Percentiles rank a stretch among this genome's conserved stretches.
Evolutionary conservation across 2,888 invertebrate genomes (phyloP).

Genomic region (Thera obeliscata): DNA sequence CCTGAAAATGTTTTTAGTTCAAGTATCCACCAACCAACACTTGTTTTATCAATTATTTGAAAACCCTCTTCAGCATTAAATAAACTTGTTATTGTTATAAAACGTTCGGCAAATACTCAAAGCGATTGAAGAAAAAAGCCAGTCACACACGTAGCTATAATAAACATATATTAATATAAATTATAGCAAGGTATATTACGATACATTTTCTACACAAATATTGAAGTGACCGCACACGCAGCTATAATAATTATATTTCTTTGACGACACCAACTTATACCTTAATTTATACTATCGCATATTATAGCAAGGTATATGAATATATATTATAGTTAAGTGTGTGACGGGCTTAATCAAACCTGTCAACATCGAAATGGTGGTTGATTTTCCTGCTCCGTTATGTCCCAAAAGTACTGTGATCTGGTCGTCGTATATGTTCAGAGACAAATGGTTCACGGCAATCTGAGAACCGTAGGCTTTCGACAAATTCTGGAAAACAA

Average conservation of each 20-base stretch:
- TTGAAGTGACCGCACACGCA: too few species aligned
- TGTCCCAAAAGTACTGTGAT: constrained; percentile 89
- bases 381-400: constrained; percentile 97
- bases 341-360: constrained; percentile 69
- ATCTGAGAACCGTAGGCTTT: constrained; percentile 85
- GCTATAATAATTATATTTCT: too few species aligned
- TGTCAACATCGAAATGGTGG: constrained; percentile 96
- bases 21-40: constrained; percentile 8
- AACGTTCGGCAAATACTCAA: constrained; percentile 16
- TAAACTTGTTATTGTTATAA: constrained; percentile 12
- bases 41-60: constrained; percentile 20
- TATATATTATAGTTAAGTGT: too few species aligned
- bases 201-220: too few species aligned
- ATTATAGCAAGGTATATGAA: too few species aligned
- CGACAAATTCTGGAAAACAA: constrained; percentile 82
- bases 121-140: not conserved
- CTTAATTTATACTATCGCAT: too few species aligned
- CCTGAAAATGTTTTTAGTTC: constrained; percentile 12
- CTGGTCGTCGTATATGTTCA: constrained; percentile 95
- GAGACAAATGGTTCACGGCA: constrained; percentile 88
- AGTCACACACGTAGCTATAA: too few species aligned
- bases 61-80: constrained; percentile 18
- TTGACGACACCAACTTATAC: too few species aligned
- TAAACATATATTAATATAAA: too few species aligned
- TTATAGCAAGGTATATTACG: too few species aligned